Evolutionary conservation across 2,888 invertebrate genomes (phyloP).

Genomic region (Perithous albicinctus): DNA sequence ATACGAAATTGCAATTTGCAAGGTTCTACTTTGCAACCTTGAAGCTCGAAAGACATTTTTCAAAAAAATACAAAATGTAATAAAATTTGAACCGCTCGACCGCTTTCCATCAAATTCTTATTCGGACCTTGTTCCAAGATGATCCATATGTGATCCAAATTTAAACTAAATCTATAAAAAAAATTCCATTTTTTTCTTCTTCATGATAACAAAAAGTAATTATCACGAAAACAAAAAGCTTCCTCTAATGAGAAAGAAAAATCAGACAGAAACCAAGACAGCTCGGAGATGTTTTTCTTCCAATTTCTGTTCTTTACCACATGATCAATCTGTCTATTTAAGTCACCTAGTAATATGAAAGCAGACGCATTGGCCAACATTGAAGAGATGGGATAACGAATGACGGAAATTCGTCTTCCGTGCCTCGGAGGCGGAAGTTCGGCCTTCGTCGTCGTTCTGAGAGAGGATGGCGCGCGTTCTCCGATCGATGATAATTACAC

Average conservation of each 20-base stretch:
- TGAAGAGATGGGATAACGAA: conserved; percentile 12
- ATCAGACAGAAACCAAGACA: not conserved
- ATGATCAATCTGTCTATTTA: not conserved
- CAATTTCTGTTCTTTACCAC: not conserved
- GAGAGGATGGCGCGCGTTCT: conserved; percentile 29
- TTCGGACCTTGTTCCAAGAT: too few species aligned
- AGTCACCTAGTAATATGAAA: not conserved
- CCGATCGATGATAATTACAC: conserved; percentile 67
- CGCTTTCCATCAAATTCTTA: too few species aligned
- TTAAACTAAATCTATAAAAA: too few species aligned
- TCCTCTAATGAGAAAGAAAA: not conserved
- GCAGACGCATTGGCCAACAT: not conserved
- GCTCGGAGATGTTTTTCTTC: not conserved
- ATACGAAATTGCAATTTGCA: too few species aligned
- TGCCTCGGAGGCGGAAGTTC: conserved; percentile 39
- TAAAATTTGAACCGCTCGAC: too few species aligned
- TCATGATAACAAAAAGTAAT: too few species aligned
- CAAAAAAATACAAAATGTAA: too few species aligned
- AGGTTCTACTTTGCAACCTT: too few species aligned
- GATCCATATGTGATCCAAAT: too few species aligned
- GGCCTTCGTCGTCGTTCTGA: not conserved
- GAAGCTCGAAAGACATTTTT: too few species aligned
- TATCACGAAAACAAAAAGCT: too few species aligned
- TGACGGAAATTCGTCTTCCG: conserved; percentile 54
- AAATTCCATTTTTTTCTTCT: not conserved